Evolutionary conservation across 2,113 vertebrate species (phyloP), one percentile per base, ranked within the genome.

Genomic region (Rhinichthys klamathensis): DNA sequence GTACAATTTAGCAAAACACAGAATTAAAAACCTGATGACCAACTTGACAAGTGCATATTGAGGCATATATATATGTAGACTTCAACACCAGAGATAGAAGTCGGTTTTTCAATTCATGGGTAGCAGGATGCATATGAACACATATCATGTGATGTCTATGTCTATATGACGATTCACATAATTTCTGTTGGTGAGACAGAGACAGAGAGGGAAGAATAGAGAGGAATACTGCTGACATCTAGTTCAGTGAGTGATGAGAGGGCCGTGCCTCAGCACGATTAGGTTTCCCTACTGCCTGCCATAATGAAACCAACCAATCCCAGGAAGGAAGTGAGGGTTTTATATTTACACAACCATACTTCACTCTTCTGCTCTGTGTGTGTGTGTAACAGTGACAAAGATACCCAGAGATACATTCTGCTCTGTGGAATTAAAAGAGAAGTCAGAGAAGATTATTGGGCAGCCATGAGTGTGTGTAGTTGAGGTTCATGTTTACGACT

Each of bases 331-430:
- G 92, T 89, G 81, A 90, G 84, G 91, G 90, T 92, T 94, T 94
- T 94, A 94, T 93, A 95, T 94, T 93, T 93, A 93, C 93, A 93
- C 89, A 90, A 84, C 81, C 90, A 88, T 92, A 92, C 93, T 93
- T 93, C 92, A 93, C 54, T 74, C 85, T 90, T 56, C 63, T 46
- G 51, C 54, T 84, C 18, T 41, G 38, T 78, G 74, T 87, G 79
- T 65, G 44, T 51, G 16, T 85, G 63, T 41, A 56, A 80, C 58
- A 63, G 32, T 79, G 78, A 80, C 78, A 80, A 13, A 65, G 78
- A 49, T 80, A 65, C 78, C 38, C 41, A 76, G 74, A 65, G n/a
- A 80, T 80, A 10, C n/a, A 46, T 46, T 25, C n/a, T 41, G n/a
- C 63, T 44, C 25, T 67, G 86, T 72, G 85, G 72, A 82, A 69